Percentiles rank a stretch among this genome's conserved stretches.
phyloP scores from a whole-genome alignment of 2,113 vertebrate genomes.

The Coptodon rendalli region DNA sequence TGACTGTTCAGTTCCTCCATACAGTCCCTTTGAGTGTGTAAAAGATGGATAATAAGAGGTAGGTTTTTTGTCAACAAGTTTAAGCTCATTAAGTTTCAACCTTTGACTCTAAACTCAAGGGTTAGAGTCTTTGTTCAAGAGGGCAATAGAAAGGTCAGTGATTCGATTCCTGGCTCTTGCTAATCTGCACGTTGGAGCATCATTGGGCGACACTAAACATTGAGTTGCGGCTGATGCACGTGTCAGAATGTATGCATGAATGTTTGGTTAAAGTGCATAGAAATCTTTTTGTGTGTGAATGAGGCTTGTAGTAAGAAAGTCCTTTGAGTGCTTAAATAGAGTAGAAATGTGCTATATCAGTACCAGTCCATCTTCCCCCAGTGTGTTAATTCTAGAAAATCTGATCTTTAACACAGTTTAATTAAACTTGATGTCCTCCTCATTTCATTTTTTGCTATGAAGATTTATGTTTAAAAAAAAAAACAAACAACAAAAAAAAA shows the following conservation, averaged over 20 bases:
- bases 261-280: not conserved
- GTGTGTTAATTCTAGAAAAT: not conserved
- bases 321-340: not conserved
- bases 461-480: no score
- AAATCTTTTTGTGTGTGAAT: accelerated
- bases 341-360: not conserved
- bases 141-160: not conserved
- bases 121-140: not conserved
- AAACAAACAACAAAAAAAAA: accelerated
- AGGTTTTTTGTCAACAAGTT: not conserved
- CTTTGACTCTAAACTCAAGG: not conserved
- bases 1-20: not conserved
- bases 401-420: not conserved
- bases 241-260: not conserved
- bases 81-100: not conserved
- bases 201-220: not conserved
- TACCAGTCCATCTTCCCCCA: not conserved
- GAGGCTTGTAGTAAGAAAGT: not conserved
- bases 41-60: not conserved
- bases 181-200: not conserved
- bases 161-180: not conserved
- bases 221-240: not conserved
- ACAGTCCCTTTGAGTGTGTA: not conserved
- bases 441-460: not conserved
- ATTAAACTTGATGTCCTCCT: not conserved